phyloP scores from a whole-genome alignment of 2,888 invertebrate species.

The Metalampra italica region DNA sequence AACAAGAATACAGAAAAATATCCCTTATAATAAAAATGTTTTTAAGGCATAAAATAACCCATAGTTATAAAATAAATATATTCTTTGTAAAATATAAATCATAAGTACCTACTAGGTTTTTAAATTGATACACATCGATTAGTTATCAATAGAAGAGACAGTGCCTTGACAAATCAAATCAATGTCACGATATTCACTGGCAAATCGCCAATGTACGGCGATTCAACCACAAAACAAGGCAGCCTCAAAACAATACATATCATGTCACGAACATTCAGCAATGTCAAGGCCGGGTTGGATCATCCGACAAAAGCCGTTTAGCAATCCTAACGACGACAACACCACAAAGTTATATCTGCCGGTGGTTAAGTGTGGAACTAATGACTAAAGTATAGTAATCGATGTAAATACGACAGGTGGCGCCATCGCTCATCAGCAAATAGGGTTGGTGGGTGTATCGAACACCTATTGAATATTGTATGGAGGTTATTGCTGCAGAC shows the following conservation, averaged over 20 bases:
- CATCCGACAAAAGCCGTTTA: constrained; percentile 2
- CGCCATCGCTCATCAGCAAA: background rate
- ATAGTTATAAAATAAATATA: too few species aligned
- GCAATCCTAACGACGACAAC: background rate
- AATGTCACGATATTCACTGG: background rate
- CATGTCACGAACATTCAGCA: constrained; percentile 3
- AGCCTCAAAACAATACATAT: background rate
- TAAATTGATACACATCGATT: too few species aligned
- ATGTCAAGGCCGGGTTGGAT: constrained; percentile 15
- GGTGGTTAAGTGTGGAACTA: background rate
- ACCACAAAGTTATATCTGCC: background rate
- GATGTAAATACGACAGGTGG: background rate
- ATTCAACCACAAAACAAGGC: background rate
- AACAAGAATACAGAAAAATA: too few species aligned
- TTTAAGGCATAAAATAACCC: too few species aligned
- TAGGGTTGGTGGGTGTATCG: background rate
- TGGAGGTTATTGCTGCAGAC: constrained; percentile 6
- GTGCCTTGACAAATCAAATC: too few species aligned
- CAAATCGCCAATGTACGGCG: background rate
- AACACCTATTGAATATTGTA: constrained; percentile 1
- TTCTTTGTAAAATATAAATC: too few species aligned
- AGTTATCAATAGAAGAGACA: too few species aligned
- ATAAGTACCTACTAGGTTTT: too few species aligned
- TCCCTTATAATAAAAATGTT: too few species aligned
- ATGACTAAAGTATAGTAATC: background rate